Conservation (phyloP, 2,888 invertebrate species). For the Lasioglossum villosulum region DNA sequence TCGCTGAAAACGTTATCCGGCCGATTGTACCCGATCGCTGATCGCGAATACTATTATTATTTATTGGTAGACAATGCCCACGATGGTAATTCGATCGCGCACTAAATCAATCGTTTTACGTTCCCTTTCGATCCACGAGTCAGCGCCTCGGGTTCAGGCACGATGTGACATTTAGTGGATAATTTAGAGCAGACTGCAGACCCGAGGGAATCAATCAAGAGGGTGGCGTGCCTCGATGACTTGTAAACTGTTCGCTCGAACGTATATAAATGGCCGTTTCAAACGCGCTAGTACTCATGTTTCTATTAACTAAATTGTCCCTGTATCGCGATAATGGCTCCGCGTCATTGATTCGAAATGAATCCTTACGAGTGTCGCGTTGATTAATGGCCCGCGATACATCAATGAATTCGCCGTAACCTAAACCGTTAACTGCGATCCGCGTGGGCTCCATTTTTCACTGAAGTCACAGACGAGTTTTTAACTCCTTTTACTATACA, state of each 20-base stretch:
- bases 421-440: neutral
- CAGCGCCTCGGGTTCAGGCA: slow-evolving; percentile 9
- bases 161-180: slow-evolving; percentile 14
- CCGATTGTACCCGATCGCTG: slow-evolving; percentile 19
- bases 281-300: neutral
- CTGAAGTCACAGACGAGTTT: neutral
- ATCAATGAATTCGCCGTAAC: neutral
- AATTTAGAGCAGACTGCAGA: neutral
- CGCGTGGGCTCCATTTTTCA: neutral
- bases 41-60: slow-evolving; percentile 28
- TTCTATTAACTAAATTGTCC: slow-evolving; percentile 17
- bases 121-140: neutral
- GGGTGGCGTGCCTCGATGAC: neutral
- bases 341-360: neutral
- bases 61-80: slow-evolving; percentile 12
- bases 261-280: neutral
- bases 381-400: slow-evolving; percentile 6
- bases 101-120: slow-evolving; percentile 19
- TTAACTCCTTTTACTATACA: neutral
- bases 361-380: neutral
- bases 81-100: slow-evolving; percentile 29
- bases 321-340: neutral
- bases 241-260: neutral
- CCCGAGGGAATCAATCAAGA: slow-evolving; percentile 14
- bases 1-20: slow-evolving; percentile 32